Evolutionary conservation across 2,888 invertebrate genomes (phyloP).

Genomic region (Trichopoda pennipes): DNA sequence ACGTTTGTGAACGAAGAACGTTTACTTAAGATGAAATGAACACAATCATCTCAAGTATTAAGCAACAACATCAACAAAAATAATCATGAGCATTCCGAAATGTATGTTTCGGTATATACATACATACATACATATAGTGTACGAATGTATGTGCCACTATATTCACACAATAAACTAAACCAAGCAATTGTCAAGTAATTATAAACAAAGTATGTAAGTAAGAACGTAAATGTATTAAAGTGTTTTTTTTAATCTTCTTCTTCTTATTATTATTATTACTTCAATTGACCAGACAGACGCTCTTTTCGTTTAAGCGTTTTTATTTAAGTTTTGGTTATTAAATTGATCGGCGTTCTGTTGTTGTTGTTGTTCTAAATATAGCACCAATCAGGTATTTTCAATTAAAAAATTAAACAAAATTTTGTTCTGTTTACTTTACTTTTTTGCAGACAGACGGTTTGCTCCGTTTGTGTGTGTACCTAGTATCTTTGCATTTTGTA

Average conservation of each 20-base stretch:
- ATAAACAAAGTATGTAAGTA: conserved; percentile 36
- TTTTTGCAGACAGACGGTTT: conserved; percentile 60
- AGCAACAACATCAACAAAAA: conserved; percentile 37
- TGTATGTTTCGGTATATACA: background rate
- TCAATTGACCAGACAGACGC: conserved; percentile 11
- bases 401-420: conserved; percentile 15
- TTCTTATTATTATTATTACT: conserved; percentile 32
- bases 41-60: conserved; percentile 42
- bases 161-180: conserved; percentile 23
- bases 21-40: conserved; percentile 35
- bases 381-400: conserved; percentile 38
- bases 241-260: too few relatives aligned
- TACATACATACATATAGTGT: background rate
- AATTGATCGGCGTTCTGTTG: conserved; percentile 27
- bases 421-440: conserved; percentile 38
- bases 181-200: conserved; percentile 52
- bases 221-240: conserved; percentile 29
- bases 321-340: background rate
- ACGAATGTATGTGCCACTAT: background rate
- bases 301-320: conserved; percentile 3
- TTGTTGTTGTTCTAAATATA: conserved; percentile 45
- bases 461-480: conserved; percentile 51
- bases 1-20: conserved; percentile 40
- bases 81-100: conserved; percentile 46
- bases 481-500: conserved; percentile 39